These are phyloP conservation scores for Microctenopoma stevenorrisi DNA, from an alignment of 2,797 vertebrate genomes.

Conservation along the genomic window DNA sequence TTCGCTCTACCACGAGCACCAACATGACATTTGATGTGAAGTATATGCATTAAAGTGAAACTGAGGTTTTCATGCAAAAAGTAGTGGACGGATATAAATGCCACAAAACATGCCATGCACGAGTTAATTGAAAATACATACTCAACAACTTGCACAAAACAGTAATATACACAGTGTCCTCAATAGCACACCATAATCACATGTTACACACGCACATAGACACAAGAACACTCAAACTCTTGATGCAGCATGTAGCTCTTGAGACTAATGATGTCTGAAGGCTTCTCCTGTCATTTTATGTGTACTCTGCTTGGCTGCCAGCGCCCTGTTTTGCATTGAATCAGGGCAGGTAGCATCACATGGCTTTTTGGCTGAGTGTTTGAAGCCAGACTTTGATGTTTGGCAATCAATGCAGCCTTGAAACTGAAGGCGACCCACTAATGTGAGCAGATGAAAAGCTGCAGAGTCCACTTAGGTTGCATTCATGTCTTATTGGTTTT, in stretches of 20 bases:
- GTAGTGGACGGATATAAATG: slow-evolving; percentile 20
- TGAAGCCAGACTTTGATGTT: slow-evolving; percentile 72
- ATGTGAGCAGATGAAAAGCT: slow-evolving; percentile 68
- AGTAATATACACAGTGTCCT: neutral
- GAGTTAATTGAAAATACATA: slow-evolving; percentile 18
- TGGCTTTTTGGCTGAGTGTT: slow-evolving; percentile 70
- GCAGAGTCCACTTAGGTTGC: slow-evolving; percentile 43
- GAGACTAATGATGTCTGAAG: slow-evolving; percentile 69
- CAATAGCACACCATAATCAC: neutral
- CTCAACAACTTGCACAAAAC: neutral
- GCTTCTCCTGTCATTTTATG: slow-evolving; percentile 74
- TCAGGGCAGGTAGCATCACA: slow-evolving; percentile 66
- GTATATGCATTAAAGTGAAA: neutral
- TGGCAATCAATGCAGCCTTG: slow-evolving; percentile 65
- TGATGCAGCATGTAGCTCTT: slow-evolving; percentile 11
- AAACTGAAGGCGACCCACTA: slow-evolving; percentile 72
- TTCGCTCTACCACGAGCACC: neutral
- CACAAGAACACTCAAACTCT: slow-evolving; percentile 1
- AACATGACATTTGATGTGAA: neutral
- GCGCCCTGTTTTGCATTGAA: slow-evolving; percentile 57
- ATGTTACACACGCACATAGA: neutral
- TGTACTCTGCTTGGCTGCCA: slow-evolving; percentile 54
- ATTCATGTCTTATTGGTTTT: slow-evolving; percentile 24
- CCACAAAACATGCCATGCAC: neutral
- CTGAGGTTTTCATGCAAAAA: slow-evolving; percentile 11